Conservation (phyloP, 1,140 invertebrate genomes). For the Drosophila parvula region DNA sequence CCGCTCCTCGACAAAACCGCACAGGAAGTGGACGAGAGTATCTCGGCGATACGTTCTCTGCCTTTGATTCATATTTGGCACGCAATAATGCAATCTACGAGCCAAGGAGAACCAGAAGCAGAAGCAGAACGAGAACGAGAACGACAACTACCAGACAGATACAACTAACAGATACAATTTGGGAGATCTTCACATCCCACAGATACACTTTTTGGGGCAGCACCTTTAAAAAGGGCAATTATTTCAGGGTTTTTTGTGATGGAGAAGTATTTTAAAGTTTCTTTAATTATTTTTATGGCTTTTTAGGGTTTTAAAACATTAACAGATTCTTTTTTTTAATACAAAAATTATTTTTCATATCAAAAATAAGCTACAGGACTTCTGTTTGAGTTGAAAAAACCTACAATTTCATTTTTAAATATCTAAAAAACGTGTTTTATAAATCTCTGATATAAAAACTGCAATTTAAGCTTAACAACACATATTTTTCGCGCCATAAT, state of each 20-base stretch:
- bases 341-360: too few relatives aligned
- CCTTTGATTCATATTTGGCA: constrained; percentile 76
- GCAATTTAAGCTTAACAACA: constrained; percentile 1
- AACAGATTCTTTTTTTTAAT: too few relatives aligned
- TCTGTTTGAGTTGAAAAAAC: too few relatives aligned
- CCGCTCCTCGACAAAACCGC: constrained; percentile 18
- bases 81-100: constrained; percentile 76
- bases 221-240: neutral
- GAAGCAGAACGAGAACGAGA: constrained; percentile 12
- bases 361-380: too few relatives aligned
- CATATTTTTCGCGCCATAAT: neutral
- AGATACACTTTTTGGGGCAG: neutral
- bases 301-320: too few relatives aligned
- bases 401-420: neutral
- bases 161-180: constrained; percentile 10
- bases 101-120: constrained; percentile 9
- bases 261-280: neutral
- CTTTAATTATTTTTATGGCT: neutral
- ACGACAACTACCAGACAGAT: constrained; percentile 3
- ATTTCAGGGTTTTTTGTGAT: neutral
- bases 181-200: constrained; percentile 6
- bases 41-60: constrained; percentile 36
- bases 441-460: neutral
- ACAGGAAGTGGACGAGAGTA: constrained; percentile 56
- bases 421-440: neutral